Evolutionary conservation across 2,797 vertebrate species (phyloP), one percentile per base, ranked within the genome.

Genomic region (Benthosema pterotum): DNA sequence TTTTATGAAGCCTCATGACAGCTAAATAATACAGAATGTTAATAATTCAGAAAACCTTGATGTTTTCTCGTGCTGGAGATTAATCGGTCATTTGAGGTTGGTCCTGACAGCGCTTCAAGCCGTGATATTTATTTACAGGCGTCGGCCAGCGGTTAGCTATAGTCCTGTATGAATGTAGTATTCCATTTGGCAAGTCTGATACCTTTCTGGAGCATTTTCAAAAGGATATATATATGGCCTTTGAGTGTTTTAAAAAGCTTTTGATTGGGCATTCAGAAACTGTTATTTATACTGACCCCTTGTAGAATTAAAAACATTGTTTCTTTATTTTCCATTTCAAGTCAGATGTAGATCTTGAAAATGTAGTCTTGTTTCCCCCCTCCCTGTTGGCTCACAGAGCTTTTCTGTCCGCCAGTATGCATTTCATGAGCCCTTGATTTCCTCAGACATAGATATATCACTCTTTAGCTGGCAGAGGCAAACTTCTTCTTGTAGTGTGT

Each of bases 91-190:
- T 74, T 79, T 71, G 60, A 78, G 79, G 79, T 74, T 58, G 62
- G 67, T 69, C 62, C 74, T 64, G 83, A 80, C 77, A 67, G 64
- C 78, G 80, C 84, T 85, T 77, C 71, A 82, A n/a, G 63, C 49
- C 63, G 52, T 51, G 60, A 60, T 73, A 73, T 87, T 85, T 81
- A 83, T 86, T 87, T 78, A 71, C 77, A 76, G 80, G 85, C 84
- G 11, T 65, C n/a, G 54, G 52, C 66, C 57, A 38, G 16, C 0
- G 50, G 62, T 67, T 77, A 77, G 75, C 83, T 60, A 71, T 64
- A 68, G 62, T 72, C 72, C 74, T 77, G 56, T 61, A 52, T 56
- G 73, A 75, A 83, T 65, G 22, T 15, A 55, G 63, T 0, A 62
- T 67, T 80, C 68, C 74, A 69, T 76, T 82, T 82, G 82, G 82